Evolutionary conservation across 2,113 vertebrate genomes (phyloP), one percentile per base, ranked within the genome.

Genomic region (Eurystomus gularis): DNA sequence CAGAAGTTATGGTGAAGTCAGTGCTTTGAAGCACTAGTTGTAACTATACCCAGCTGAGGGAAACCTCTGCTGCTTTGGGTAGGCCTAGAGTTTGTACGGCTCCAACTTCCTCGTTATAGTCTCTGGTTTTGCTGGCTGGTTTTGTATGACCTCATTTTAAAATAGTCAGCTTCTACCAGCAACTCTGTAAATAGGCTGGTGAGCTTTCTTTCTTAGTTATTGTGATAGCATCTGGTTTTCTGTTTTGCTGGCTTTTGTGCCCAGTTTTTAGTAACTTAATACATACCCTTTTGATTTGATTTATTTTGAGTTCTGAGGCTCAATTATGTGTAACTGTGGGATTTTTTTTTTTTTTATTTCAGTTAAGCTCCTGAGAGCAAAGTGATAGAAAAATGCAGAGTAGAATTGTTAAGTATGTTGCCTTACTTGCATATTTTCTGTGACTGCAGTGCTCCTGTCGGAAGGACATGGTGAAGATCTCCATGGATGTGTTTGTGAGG

Each of bases 401-500:
- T 20, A 72, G 64, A 64, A 39, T 25, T 80, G 25, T 70, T 52
- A 20, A 33, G 17, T 31, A 42, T 62, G 21, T 84, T 35, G 10
- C 40, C 66, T 94, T 61, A 88, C 29, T 37, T 86, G 25, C 35
- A 2, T 91, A 26, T 94, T 86, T 90, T 88, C 20, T 90, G 31
- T 83, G n/a, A 60, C 35, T 96, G 64, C 97, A 99, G 99, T 99
- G 99, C 94, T 99, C 99, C 0, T 99, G 99, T 90, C 98, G 99
- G 48, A 99, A 99, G 96, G 99, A 99, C 93, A 99, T 99, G 98
- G 99, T 99, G 94, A 99, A 99, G 98, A 99, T 99, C 86, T 99
- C 99, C 78, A 99, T 99, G 99, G 99, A 99, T 14, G 98, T 99
- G 71, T 99, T 99, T 92, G 99, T 99, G 82, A 98, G 98, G 85